Conservation (phyloP, 2,797 vertebrate genomes). For the Syncerus caffer region DNA sequence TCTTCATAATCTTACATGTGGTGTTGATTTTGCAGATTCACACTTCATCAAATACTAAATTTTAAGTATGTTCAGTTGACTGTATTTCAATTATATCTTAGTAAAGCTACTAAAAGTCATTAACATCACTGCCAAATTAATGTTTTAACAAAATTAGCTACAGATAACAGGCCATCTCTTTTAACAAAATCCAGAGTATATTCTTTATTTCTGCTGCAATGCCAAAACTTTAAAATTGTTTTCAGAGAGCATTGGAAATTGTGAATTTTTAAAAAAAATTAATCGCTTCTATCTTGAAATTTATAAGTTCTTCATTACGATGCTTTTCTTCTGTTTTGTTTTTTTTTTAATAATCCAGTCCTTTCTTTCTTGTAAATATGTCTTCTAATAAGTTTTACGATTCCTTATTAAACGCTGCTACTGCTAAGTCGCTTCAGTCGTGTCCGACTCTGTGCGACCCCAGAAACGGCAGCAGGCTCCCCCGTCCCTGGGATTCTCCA, state of each 20-base stretch:
- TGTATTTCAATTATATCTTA: not conserved
- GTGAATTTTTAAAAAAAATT: not conserved
- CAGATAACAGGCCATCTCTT: not conserved
- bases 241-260: not conserved
- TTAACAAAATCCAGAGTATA: not conserved
- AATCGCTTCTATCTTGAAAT: not conserved
- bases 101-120: not conserved
- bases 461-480: fast-evolving
- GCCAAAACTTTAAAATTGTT: not conserved
- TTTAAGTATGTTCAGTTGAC: not conserved
- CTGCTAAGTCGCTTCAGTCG: too few relatives aligned
- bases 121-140: not conserved
- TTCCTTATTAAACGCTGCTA: not conserved
- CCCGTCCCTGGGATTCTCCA: too few relatives aligned
- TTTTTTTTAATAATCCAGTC: not conserved
- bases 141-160: not conserved
- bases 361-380: not conserved
- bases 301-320: not conserved
- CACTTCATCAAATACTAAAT: not conserved
- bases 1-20: not conserved
- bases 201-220: not conserved
- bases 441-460: too few relatives aligned
- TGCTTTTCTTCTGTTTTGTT: not conserved
- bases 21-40: not conserved
- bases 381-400: not conserved